Conservation (phyloP, 2,797 vertebrate species). For the Octomys mimax region DNA sequence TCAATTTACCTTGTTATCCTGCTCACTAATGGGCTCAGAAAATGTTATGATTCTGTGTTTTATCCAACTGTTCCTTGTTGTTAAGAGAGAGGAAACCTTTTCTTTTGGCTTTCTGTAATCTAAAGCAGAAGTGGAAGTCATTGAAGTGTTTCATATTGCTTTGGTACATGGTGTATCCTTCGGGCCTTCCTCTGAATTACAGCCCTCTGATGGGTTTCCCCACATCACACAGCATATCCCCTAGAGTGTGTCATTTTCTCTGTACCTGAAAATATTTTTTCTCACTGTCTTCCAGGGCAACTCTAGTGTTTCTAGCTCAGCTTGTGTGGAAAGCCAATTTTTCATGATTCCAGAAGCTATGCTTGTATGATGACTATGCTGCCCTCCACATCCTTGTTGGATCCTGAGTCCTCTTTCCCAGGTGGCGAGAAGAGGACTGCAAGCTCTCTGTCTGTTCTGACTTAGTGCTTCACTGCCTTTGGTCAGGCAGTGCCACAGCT, state of each 20-base stretch:
- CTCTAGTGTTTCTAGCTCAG: neutral
- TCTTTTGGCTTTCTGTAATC: neutral
- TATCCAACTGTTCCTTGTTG: neutral
- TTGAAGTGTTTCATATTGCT: neutral
- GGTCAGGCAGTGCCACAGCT: neutral
- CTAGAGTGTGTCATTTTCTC: neutral
- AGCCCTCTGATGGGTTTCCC: neutral
- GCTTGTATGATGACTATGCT: neutral
- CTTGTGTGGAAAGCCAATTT: neutral
- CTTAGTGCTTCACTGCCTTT: neutral
- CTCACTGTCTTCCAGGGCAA: neutral
- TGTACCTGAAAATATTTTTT: constrained; percentile 2
- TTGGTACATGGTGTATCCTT: neutral
- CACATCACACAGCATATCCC: neutral
- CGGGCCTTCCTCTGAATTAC: neutral
- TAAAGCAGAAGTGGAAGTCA: neutral
- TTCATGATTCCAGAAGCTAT: neutral
- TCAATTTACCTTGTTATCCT: constrained; percentile 21
- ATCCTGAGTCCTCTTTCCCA: neutral
- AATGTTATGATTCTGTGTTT: constrained; percentile 11
- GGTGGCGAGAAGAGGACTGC: neutral
- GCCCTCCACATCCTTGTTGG: neutral
- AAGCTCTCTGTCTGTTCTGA: neutral
- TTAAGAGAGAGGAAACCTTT: neutral
- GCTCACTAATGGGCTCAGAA: neutral